phyloP scores from a whole-genome alignment of 2,113 vertebrate species.

The Phylloscopus trochiloides region DNA sequence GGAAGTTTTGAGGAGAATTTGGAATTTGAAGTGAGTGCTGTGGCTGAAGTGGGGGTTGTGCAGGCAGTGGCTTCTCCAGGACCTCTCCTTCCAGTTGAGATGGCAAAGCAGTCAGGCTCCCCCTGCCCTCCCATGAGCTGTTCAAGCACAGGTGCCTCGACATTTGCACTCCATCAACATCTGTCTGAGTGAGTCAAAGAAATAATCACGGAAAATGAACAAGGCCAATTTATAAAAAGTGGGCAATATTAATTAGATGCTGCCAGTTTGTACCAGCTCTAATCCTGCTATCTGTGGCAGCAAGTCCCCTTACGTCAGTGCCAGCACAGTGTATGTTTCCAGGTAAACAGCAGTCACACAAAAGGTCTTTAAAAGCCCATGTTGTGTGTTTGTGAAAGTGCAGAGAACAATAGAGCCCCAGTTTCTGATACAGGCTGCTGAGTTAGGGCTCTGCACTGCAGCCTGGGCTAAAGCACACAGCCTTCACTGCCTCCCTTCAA shows the following conservation, averaged over 20 bases:
- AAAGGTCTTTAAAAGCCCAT: background rate
- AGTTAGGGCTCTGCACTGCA: background rate
- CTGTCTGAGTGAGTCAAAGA: background rate
- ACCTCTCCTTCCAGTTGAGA: background rate
- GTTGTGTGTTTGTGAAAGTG: background rate
- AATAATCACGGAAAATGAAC: background rate
- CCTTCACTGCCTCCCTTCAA: background rate
- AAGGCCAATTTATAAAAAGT: background rate
- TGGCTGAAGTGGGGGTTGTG: background rate
- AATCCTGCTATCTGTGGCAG: background rate
- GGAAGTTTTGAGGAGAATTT: background rate
- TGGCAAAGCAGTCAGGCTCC: background rate
- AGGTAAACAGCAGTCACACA: slow-evolving; percentile 49
- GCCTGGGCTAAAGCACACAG: background rate
- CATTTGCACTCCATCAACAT: background rate
- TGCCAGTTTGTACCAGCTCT: background rate
- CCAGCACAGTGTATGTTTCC: background rate
- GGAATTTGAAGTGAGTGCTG: background rate
- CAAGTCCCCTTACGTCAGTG: background rate
- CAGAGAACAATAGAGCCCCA: slow-evolving; percentile 32
- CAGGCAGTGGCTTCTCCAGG: background rate
- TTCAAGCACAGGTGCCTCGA: background rate
- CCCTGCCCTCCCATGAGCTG: background rate
- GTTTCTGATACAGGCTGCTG: background rate
- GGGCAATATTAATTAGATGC: background rate